These are phyloP conservation scores for Agriopis aurantiaria DNA, from an alignment of 2,888 invertebrate genomes.

Conservation along the genomic window DNA sequence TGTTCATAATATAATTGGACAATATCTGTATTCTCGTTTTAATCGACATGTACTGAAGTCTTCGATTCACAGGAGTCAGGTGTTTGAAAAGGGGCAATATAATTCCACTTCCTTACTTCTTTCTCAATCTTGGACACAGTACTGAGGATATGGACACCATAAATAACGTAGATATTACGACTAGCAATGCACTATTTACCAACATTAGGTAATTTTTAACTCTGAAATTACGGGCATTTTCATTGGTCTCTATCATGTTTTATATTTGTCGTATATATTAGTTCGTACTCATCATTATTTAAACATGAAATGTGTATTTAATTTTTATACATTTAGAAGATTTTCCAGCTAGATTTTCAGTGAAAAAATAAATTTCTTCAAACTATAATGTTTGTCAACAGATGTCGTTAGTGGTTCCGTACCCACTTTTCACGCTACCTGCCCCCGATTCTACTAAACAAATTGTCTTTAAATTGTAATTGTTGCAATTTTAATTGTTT, in stretches of 20 bases:
- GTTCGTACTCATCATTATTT: too few relatives aligned
- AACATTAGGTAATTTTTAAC: background rate
- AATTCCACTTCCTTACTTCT: background rate
- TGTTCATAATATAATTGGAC: background rate
- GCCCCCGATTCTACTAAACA: too few relatives aligned
- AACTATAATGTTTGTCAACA: slow-evolving; percentile 55
- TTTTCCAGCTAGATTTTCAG: background rate
- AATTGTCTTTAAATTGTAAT: too few relatives aligned
- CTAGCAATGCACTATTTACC: background rate
- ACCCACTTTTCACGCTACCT: background rate
- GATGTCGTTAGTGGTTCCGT: slow-evolving; percentile 57
- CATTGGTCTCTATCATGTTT: background rate
- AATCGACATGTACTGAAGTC: slow-evolving; percentile 5
- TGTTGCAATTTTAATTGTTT: too few relatives aligned
- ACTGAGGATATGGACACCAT: background rate
- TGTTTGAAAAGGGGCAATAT: slow-evolving; percentile 20
- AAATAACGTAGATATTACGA: background rate
- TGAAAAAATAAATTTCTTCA: background rate
- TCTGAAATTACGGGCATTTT: background rate
- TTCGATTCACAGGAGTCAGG: slow-evolving; percentile 15
- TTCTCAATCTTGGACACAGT: slow-evolving; percentile 30
- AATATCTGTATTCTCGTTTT: background rate
- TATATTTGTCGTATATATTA: background rate
- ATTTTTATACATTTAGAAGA: too few relatives aligned
- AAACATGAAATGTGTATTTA: too few relatives aligned